Conservation (phyloP, 2,888 invertebrate genomes). For the Eristalis pertinax region DNA sequence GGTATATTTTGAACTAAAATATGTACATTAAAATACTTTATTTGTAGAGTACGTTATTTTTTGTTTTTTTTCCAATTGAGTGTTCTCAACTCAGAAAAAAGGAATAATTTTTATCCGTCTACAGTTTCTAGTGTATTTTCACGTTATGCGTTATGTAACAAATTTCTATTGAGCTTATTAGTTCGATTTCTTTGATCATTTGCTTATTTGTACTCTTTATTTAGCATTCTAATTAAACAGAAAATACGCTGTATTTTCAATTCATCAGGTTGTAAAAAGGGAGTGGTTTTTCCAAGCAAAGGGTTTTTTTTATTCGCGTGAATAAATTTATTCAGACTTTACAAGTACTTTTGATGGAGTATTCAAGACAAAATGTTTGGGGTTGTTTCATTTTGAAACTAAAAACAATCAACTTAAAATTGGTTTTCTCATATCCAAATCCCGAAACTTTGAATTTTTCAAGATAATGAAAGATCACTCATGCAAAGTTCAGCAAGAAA, state of each 20-base stretch:
- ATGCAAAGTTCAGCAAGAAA: background rate
- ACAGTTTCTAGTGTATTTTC: background rate
- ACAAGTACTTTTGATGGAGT: background rate
- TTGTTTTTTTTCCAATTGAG: background rate
- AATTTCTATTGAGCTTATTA: background rate
- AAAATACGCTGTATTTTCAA: background rate
- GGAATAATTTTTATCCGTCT: background rate
- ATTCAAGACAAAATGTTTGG: background rate
- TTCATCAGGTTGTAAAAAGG: background rate
- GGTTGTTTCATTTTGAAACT: background rate
- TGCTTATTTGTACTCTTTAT: background rate
- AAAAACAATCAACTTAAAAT: background rate
- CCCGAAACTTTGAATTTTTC: background rate
- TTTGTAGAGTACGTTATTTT: background rate
- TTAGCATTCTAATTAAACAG: no score
- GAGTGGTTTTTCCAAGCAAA: background rate
- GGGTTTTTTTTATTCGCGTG: background rate
- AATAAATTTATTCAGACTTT: background rate
- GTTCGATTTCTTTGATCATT: background rate
- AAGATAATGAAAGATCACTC: background rate
- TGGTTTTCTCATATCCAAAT: background rate
- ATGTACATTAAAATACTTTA: constrained; percentile 18
- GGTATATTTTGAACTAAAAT: constrained; percentile 47
- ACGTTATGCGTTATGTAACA: background rate
- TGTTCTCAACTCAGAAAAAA: background rate